phyloP scores from a whole-genome alignment of 2,113 vertebrate genomes.

The Antennarius striatus region DNA sequence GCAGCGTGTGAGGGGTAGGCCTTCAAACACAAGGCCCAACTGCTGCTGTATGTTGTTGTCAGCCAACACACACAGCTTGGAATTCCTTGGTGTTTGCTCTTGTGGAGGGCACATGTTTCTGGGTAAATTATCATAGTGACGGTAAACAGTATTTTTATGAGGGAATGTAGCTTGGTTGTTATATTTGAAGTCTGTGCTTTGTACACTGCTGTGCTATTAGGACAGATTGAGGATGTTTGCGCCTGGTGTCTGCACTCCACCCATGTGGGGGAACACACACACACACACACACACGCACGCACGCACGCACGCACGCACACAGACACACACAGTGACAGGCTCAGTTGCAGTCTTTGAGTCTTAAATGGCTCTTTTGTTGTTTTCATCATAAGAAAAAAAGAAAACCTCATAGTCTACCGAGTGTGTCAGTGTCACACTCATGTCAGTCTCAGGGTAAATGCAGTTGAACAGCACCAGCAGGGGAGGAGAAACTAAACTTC shows the following conservation, averaged over 20 bases:
- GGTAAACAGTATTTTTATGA: constrained; percentile 76
- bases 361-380: constrained; percentile 65
- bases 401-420: constrained; percentile 43
- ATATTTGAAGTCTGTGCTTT: constrained; percentile 70
- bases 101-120: constrained; percentile 76
- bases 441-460: constrained; percentile 65
- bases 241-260: constrained; percentile 70
- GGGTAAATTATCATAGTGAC: constrained; percentile 77
- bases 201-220: constrained; percentile 66
- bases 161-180: constrained; percentile 53
- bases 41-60: constrained; percentile 75
- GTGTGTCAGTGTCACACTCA: constrained; percentile 61
- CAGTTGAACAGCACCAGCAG: constrained; percentile 63
- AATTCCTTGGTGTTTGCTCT: constrained; percentile 70
- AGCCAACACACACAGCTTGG: constrained; percentile 67
- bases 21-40: constrained; percentile 72
- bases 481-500: constrained; percentile 45
- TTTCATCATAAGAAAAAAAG: constrained; percentile 46
- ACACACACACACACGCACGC: constrained; percentile 8
- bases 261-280: constrained; percentile 50
- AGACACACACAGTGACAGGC: constrained; percentile 46
- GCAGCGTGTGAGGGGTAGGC: constrained; percentile 59
- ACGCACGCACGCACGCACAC: constrained; percentile 27
- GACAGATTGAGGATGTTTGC: constrained; percentile 73
- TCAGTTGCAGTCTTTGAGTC: constrained; percentile 51